phyloP scores from a whole-genome alignment of 2,888 invertebrate genomes.

The Craniophora ligustri region DNA sequence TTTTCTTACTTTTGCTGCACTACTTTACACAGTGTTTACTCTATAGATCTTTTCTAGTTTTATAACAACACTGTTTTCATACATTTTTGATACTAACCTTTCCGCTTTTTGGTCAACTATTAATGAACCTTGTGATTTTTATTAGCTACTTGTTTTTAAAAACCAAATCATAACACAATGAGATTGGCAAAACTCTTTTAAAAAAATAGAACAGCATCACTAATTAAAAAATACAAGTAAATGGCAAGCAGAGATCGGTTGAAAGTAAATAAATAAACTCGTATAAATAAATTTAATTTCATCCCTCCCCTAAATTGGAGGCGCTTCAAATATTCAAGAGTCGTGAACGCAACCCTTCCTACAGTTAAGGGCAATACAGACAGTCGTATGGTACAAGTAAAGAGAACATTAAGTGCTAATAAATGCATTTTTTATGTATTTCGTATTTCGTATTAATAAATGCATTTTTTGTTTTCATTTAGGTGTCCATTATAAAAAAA shows the following conservation, averaged over 20 bases:
- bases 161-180: too few relatives aligned
- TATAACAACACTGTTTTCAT: too few relatives aligned
- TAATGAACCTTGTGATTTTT: too few relatives aligned
- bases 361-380: conserved; percentile 78
- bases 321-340: conserved; percentile 87
- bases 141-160: too few relatives aligned
- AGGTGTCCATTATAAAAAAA: too few relatives aligned
- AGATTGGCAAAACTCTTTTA: conserved; percentile 4
- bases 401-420: not conserved
- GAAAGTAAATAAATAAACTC: conserved; percentile 82
- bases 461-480: too few relatives aligned
- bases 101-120: too few relatives aligned
- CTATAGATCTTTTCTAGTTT: too few relatives aligned
- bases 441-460: not conserved
- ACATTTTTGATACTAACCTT: too few relatives aligned
- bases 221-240: conserved; percentile 64
- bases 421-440: not conserved
- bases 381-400: conserved; percentile 59
- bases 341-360: conserved; percentile 87
- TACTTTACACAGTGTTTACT: too few relatives aligned
- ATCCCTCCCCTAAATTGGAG: conserved; percentile 84
- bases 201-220: conserved; percentile 57
- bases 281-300: conserved; percentile 88
- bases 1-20: too few relatives aligned
- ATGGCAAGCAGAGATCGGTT: conserved; percentile 67